These are phyloP conservation scores for Microchirus variegatus DNA, from an alignment of 2,797 vertebrate species.

Conservation along the genomic window DNA sequence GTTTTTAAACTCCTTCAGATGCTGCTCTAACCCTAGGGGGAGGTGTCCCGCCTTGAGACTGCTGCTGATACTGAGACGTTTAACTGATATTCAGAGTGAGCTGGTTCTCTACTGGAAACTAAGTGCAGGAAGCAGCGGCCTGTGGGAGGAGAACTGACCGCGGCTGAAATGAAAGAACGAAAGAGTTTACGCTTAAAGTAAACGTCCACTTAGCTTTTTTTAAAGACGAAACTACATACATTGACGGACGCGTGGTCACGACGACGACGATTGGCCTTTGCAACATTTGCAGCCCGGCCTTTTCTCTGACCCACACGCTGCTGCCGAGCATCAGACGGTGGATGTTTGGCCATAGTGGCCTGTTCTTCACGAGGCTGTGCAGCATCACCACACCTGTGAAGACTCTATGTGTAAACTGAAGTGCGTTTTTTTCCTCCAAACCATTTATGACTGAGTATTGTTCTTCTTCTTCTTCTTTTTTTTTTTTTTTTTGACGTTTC, in stretches of 20 bases:
- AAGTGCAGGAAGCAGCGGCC: constrained; percentile 80
- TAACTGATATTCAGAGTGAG: constrained; percentile 93
- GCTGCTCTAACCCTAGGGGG: constrained; percentile 94
- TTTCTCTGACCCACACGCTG: constrained; percentile 78
- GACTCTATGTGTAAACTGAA: constrained; percentile 87
- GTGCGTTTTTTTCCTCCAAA: constrained; percentile 89
- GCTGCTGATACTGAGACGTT: constrained; percentile 92
- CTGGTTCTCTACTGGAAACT: constrained; percentile 97
- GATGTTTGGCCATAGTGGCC: constrained; percentile 92
- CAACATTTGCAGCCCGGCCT: constrained; percentile 83
- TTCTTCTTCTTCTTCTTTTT: constrained; percentile 40
- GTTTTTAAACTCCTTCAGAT: constrained; percentile 91
- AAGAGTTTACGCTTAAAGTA: constrained; percentile 64
- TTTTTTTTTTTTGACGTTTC: no score
- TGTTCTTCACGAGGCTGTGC: constrained; percentile 80
- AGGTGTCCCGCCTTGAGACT: constrained; percentile 89
- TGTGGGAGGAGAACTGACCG: constrained; percentile 79
- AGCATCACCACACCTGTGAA: constrained; percentile 89
- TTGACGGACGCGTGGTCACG: constrained; percentile 33
- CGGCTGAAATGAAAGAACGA: constrained; percentile 33
- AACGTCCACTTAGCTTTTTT: constrained; percentile 64
- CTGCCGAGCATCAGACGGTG: constrained; percentile 85
- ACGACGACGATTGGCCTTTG: constrained; percentile 68
- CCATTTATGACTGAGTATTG: constrained; percentile 81
- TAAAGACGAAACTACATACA: constrained; percentile 8